Percentiles rank a stretch among this genome's conserved stretches.
Evolutionary conservation across 1,140 invertebrate genomes (phyloP).

Genomic region (Papilio aristodemus): DNA sequence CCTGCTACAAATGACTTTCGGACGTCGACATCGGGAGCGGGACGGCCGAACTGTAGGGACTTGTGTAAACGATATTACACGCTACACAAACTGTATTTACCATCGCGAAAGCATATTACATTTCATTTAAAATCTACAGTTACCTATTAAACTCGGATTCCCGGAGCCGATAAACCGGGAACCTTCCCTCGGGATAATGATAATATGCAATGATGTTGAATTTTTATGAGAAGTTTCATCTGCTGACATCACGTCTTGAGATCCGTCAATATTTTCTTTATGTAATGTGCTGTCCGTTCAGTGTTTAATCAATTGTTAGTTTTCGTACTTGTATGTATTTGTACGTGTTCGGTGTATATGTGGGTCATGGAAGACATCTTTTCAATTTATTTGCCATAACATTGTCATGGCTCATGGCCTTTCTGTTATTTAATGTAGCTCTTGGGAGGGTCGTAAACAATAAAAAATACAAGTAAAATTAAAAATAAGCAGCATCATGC

Average conservation of each 20-base stretch:
- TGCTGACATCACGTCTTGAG: neutral
- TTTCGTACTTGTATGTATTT: too few relatives aligned
- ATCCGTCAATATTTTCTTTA: too few relatives aligned
- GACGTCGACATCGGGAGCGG: neutral
- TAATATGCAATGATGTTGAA: neutral
- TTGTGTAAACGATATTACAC: neutral
- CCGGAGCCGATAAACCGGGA: neutral
- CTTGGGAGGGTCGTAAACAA: neutral
- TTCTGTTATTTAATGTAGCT: neutral
- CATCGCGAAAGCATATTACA: neutral
- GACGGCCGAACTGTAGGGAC: neutral
- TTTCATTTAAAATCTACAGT: constrained; percentile 12
- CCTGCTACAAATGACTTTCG: constrained; percentile 29
- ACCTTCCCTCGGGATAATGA: neutral
- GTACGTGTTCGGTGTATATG: too few relatives aligned
- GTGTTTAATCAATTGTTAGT: too few relatives aligned
- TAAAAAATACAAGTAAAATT: neutral
- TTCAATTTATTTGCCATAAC: neutral
- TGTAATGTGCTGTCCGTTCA: too few relatives aligned
- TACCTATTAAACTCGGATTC: constrained; percentile 1
- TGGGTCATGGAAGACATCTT: too few relatives aligned
- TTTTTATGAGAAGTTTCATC: neutral
- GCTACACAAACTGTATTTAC: constrained; percentile 10
- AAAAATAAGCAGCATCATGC: neutral
- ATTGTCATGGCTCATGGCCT: neutral